A percentile compares a stretch with the other conserved stretches of the same genome.
Conservation (phyloP, 1,140 invertebrate genomes). For the Drosophila melanica region DNA sequence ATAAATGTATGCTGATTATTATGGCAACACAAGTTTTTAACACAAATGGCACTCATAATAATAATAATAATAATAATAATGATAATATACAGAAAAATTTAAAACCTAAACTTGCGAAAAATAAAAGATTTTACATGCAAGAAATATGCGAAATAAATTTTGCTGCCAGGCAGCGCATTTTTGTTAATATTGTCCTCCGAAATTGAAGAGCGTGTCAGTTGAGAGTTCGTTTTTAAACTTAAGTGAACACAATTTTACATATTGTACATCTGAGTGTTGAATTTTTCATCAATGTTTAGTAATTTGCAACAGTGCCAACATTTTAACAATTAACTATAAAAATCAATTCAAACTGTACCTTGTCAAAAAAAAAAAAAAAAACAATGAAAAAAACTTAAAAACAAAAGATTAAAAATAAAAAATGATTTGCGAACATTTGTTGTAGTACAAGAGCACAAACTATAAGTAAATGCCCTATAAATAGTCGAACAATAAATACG, state of each 20-base stretch:
- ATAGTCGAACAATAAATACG: constrained; percentile 62
- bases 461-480: constrained; percentile 40
- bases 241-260: constrained; percentile 67
- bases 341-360: constrained; percentile 69
- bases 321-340: constrained; percentile 41
- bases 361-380: constrained; percentile 49
- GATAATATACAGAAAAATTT: background rate
- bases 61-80: too few relatives aligned
- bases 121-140: constrained; percentile 17
- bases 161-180: constrained; percentile 48
- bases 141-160: constrained; percentile 28
- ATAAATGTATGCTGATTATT: constrained; percentile 68
- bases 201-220: constrained; percentile 16
- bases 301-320: constrained; percentile 70
- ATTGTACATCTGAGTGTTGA: constrained; percentile 75
- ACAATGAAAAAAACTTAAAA: constrained; percentile 21
- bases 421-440: constrained; percentile 25
- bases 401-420: constrained; percentile 5
- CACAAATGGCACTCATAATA: constrained; percentile 4
- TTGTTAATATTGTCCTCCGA: constrained; percentile 34
- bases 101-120: background rate
- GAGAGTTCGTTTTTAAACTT: constrained; percentile 45
- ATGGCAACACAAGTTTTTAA: constrained; percentile 43
- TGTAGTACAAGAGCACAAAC: constrained; percentile 43
- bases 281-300: constrained; percentile 76